Evolutionary conservation across 2,888 invertebrate genomes (phyloP).

Genomic region (Drosophila mimetica): DNA sequence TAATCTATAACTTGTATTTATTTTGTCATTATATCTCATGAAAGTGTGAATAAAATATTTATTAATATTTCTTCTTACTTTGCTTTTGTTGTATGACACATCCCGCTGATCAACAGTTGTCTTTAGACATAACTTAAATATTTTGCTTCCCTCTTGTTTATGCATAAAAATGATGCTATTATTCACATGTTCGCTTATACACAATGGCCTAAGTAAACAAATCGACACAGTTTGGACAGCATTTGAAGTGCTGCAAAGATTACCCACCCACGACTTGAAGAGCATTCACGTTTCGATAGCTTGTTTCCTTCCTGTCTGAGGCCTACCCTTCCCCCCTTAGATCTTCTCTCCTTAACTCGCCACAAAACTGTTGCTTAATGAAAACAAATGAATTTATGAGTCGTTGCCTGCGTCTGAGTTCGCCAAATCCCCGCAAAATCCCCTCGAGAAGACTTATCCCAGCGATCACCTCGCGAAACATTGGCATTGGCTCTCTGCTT

Average conservation of each 20-base stretch:
- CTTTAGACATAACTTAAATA: too few species aligned
- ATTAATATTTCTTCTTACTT: too few species aligned
- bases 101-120: too few species aligned
- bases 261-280: conserved; percentile 30
- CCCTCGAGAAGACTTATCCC: conserved; percentile 51
- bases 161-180: not conserved
- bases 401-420: conserved; percentile 36
- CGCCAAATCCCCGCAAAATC: conserved; percentile 6
- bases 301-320: conserved; percentile 29
- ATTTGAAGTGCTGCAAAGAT: conserved; percentile 28
- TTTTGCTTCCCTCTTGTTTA: not conserved
- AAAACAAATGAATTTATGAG: conserved; percentile 69
- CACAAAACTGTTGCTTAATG: conserved; percentile 56
- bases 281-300: conserved; percentile 29
- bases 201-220: conserved; percentile 21
- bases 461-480: conserved; percentile 66
- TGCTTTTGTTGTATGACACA: too few species aligned
- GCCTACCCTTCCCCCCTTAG: conserved; percentile 10
- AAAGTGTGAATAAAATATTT: not conserved
- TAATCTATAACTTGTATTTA: too few species aligned
- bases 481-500: conserved; percentile 58
- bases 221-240: conserved; percentile 11
- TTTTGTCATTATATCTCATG: not conserved
- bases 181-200: conserved; percentile 9
- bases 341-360: not conserved